Conservation (phyloP, 1,140 invertebrate species). For the Rhizoglyphus robini region DNA sequence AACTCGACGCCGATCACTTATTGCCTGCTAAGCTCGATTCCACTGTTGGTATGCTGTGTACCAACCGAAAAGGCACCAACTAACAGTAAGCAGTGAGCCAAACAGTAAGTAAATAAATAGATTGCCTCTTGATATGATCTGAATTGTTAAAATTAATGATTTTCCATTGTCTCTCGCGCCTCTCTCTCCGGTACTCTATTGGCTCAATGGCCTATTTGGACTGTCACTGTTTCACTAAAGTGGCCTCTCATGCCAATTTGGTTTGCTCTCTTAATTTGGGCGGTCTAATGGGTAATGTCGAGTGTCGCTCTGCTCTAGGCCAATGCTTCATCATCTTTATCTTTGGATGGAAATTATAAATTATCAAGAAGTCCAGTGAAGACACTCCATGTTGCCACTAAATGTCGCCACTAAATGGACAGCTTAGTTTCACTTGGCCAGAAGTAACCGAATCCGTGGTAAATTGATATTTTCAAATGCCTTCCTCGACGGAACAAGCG, state of each 20-base stretch:
- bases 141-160: constrained; percentile 13
- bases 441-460: background rate
- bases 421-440: background rate
- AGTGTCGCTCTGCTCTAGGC: background rate
- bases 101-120: constrained; percentile 5
- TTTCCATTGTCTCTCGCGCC: background rate
- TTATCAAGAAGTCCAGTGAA: background rate
- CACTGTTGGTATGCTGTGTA: background rate
- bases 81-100: background rate
- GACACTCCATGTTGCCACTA: background rate
- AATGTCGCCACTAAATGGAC: too few relatives aligned
- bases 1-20: too few relatives aligned
- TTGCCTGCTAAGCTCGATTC: background rate
- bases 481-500: background rate
- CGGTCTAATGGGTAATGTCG: background rate
- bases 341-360: background rate
- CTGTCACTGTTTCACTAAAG: background rate
- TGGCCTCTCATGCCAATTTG: background rate
- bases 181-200: background rate
- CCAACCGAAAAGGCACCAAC: background rate
- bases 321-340: background rate
- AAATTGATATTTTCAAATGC: background rate
- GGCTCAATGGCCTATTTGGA: background rate
- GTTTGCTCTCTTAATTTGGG: background rate
- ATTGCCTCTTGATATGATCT: constrained; percentile 15